Percentiles rank a stretch among this genome's conserved stretches.
Conservation (phyloP, 2,113 vertebrate genomes). For the Urocynchramus pylzowi region DNA sequence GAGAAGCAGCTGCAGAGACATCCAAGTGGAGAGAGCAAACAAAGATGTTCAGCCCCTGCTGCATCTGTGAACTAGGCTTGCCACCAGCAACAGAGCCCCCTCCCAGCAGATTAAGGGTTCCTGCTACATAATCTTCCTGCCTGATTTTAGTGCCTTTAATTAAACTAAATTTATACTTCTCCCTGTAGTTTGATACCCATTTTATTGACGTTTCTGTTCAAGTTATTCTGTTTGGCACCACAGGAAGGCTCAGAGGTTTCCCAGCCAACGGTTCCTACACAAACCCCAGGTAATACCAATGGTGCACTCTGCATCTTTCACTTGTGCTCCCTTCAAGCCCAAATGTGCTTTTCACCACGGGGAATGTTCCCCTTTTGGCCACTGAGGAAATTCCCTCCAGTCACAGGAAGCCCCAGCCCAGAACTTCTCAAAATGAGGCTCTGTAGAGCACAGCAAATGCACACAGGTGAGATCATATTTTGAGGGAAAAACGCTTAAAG, state of each 20-base stretch:
- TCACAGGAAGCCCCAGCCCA: not conserved
- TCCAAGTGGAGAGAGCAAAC: not conserved
- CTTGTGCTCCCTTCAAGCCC: not conserved
- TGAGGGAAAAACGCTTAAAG: not conserved
- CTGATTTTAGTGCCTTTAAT: not conserved
- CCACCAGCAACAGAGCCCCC: not conserved
- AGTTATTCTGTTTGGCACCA: not conserved
- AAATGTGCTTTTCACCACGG: accelerated
- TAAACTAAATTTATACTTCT: not conserved
- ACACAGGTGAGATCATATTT: not conserved
- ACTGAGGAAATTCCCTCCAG: not conserved
- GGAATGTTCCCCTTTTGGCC: not conserved
- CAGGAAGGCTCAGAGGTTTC: not conserved
- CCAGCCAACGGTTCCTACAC: not conserved
- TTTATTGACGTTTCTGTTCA: not conserved
- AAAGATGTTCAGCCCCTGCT: not conserved
- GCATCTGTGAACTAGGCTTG: not conserved
- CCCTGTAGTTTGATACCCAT: not conserved
- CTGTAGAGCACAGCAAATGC: not conserved
- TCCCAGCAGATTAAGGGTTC: not conserved
- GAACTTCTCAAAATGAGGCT: not conserved
- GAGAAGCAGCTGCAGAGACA: not conserved
- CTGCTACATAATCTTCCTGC: not conserved
- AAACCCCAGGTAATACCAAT: accelerated
- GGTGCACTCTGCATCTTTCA: not conserved